Evolutionary conservation across 2,113 vertebrate genomes (phyloP).

Genomic region (Axis porcinus): DNA sequence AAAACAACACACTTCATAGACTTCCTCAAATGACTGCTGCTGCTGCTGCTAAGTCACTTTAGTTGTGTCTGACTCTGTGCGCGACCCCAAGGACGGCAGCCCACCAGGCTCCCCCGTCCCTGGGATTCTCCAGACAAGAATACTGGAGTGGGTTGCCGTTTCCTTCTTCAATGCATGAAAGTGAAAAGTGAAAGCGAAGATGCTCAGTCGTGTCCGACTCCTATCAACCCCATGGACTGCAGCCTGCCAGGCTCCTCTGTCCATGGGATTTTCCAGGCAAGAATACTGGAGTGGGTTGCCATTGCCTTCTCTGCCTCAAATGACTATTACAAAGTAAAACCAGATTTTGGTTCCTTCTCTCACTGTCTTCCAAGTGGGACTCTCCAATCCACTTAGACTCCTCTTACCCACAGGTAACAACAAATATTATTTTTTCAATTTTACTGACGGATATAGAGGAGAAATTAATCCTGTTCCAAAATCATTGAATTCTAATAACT

Average conservation of each 20-base stretch:
- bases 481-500: neutral
- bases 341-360: neutral
- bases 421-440: neutral
- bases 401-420: neutral
- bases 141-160: neutral
- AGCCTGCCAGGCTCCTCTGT: neutral
- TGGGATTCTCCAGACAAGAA: neutral
- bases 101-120: no score
- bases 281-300: neutral
- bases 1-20: neutral
- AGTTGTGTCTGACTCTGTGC: fast-evolving
- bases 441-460: neutral
- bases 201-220: neutral
- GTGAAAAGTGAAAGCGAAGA: neutral
- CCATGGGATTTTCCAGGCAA: neutral
- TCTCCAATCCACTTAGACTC: neutral
- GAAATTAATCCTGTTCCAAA: neutral
- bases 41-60: neutral
- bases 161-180: neutral
- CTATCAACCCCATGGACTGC: neutral
- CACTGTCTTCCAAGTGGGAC: neutral
- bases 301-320: neutral
- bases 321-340: neutral
- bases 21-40: neutral
- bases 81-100: neutral